Percentiles rank a stretch among this genome's conserved stretches.
phyloP scores from a whole-genome alignment of 2,888 invertebrate genomes.

The Odontocolon sp. region DNA sequence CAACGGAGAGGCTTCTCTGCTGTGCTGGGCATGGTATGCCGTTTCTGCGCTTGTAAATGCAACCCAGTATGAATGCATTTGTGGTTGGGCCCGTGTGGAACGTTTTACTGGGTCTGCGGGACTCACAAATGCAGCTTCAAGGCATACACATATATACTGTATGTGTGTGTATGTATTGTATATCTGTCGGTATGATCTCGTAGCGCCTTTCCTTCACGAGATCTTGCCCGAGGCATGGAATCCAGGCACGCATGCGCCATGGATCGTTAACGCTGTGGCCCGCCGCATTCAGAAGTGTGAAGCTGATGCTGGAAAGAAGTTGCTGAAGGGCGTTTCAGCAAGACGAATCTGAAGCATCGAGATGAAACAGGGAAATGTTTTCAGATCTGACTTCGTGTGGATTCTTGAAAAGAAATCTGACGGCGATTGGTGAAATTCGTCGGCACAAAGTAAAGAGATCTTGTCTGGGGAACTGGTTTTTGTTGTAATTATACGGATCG shows the following conservation, averaged over 20 bases:
- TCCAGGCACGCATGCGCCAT: slow-evolving; percentile 43
- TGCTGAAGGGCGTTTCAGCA: no score
- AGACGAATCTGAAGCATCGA: not conserved
- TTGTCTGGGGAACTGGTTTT: no score
- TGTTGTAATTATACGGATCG: no score
- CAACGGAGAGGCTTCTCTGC: not conserved
- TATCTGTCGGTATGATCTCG: not conserved
- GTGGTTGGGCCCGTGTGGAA: not conserved
- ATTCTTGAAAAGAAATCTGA: no score
- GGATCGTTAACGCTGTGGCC: slow-evolving; percentile 32
- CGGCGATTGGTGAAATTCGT: no score
- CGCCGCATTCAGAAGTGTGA: slow-evolving; percentile 29
- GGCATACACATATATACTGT: not conserved
- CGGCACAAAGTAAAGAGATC: no score
- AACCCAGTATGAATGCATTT: slow-evolving; percentile 19
- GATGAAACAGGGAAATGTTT: not conserved
- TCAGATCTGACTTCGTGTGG: no score
- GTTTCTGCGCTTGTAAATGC: slow-evolving; percentile 45
- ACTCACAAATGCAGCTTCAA: not conserved
- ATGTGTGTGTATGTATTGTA: not conserved
- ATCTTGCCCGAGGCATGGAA: slow-evolving; percentile 32
- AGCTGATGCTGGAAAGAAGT: slow-evolving; percentile 15
- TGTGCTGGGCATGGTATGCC: slow-evolving; percentile 63
- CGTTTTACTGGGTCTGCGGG: not conserved
- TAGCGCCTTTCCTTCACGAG: slow-evolving; percentile 22